Evolutionary conservation across 2,888 invertebrate species (phyloP).

Genomic region (Dynastes grantii): DNA sequence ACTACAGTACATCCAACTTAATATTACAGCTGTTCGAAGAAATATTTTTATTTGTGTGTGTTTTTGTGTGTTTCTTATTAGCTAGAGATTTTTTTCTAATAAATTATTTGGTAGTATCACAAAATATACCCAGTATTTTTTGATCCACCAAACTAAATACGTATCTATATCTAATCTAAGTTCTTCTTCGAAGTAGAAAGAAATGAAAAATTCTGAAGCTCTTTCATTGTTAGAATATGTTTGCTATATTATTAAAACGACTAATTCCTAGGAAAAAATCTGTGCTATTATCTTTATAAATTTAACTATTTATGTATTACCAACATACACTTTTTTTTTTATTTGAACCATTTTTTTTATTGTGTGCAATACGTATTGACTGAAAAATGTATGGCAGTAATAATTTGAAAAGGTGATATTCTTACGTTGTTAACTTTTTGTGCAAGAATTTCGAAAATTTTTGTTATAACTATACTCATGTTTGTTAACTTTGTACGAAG

Average conservation of each 20-base stretch:
- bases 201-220: slow-evolving; percentile 24
- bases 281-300: slow-evolving; percentile 8
- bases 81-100: not conserved
- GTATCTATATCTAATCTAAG: not conserved
- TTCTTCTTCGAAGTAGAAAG: slow-evolving; percentile 58
- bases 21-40: slow-evolving; percentile 56
- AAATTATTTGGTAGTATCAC: slow-evolving; percentile 68
- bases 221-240: slow-evolving; percentile 9
- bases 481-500: slow-evolving; percentile 28
- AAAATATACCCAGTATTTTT: slow-evolving; percentile 71
- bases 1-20: not conserved
- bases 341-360: too few species aligned
- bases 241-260: not conserved
- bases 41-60: slow-evolving; percentile 8
- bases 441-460: slow-evolving; percentile 12
- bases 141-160: slow-evolving; percentile 67
- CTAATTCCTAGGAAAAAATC: slow-evolving; percentile 5
- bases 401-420: not conserved
- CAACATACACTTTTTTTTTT: not conserved
- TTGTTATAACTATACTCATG: not conserved
- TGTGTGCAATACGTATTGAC: not conserved
- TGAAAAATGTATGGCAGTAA: not conserved
- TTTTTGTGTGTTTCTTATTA: not conserved
- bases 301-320: not conserved
- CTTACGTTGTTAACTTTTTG: slow-evolving; percentile 6